Base-by-base conservation (phyloP, 1,140 invertebrate species). In the Drosophila melanica region DNA sequence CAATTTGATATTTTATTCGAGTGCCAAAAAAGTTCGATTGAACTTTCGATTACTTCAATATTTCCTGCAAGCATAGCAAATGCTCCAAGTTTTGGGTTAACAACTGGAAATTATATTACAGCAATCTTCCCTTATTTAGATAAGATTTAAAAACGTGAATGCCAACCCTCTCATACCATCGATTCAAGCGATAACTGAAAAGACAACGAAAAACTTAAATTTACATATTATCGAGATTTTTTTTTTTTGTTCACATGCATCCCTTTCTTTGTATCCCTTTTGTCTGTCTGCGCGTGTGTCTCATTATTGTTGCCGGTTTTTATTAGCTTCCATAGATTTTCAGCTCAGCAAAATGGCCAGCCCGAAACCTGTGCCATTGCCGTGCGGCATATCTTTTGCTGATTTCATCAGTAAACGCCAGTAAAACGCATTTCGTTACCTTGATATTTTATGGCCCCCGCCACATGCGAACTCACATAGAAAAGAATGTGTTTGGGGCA, bases 291-390 rank as follows among this genome's bases (percentile, higher is more conserved):
- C 57, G 58, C 68, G 60, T 65, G 45, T 30, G 65, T 59, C 68
- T 89, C 73, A 80, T 87, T 89, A 90, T 90, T 70, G 64, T 70
- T 63, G 75, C 73, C 80, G 67, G 51, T 90, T 90, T 90, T 89
- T 90, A 89, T 90, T 77, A 67, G 85, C 85, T 78, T 80, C 60
- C 37, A 84, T 80, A 84, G 85, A 79, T 89, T 89, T 84, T 64
- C 77, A 77, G 59, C 55, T 63, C 48, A 59, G 64, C 80, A 63
- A 39, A 45, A 37, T 33, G 30, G 23, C 44, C 23, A 68, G 41
- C 42, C 30, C 37, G 33, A 30, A 59, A 50, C 37, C 57, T 47
- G 35, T 35, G 41, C 63, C 54, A 64, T 58, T n/a, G 42, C 10
- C 37, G 39, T 18, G 23, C 18, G 35, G 47, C 58, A 65, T 69